Evolutionary conservation across 2,113 vertebrate genomes (phyloP).

Genomic region (Colistium nudipinnis): DNA sequence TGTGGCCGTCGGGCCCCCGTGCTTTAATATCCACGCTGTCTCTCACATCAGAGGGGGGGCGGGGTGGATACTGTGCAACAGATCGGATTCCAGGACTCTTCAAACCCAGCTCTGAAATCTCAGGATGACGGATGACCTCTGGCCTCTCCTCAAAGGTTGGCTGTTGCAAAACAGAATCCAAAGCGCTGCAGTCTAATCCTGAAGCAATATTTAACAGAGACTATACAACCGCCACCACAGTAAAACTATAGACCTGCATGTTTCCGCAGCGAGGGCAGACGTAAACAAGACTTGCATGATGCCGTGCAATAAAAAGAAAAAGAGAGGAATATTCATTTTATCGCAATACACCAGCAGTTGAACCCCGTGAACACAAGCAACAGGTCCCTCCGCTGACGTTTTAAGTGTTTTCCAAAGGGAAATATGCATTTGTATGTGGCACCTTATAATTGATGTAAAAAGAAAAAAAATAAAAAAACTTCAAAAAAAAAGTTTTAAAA

Average conservation of each 20-base stretch:
- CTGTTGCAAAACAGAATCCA: constrained; percentile 28
- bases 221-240: neutral
- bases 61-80: neutral
- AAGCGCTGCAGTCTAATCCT: constrained; percentile 22
- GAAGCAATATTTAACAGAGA: constrained; percentile 37
- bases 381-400: neutral
- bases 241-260: neutral
- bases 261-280: neutral
- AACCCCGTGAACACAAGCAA: neutral
- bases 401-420: neutral
- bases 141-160: constrained; percentile 42
- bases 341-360: too few species aligned
- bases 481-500: too few species aligned
- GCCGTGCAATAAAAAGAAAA: too few species aligned
- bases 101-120: constrained; percentile 13
- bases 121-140: constrained; percentile 63
- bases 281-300: too few species aligned
- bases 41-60: constrained; percentile 22
- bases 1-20: neutral
- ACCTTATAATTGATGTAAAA: too few species aligned
- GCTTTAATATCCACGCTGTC: constrained; percentile 22
- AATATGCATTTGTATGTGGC: too few species aligned
- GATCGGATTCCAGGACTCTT: constrained; percentile 40
- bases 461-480: too few species aligned
- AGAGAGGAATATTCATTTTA: too few species aligned